A percentile compares a stretch with the other conserved stretches of the same genome.
Evolutionary conservation across 2,888 invertebrate species (phyloP).

Genomic region (Trissoscelio sp.): DNA sequence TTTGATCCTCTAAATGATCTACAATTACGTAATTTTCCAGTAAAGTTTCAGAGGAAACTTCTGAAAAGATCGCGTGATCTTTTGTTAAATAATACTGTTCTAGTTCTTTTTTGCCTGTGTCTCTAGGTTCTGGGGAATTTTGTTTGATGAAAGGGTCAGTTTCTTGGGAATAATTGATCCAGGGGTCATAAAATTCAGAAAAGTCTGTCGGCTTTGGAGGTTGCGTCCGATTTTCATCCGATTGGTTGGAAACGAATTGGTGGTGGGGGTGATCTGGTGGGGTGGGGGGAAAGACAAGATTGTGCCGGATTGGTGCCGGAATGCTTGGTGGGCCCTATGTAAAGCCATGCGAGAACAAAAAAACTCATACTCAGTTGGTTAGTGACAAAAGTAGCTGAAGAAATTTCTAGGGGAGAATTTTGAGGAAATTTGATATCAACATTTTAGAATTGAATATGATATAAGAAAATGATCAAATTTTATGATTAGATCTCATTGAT

Average conservation of each 20-base stretch:
- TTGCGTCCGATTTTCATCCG: too few species aligned
- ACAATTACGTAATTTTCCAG: constrained; percentile 43
- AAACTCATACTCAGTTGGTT: constrained; percentile 81
- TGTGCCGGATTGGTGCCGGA: constrained; percentile 81
- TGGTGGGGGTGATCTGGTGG: constrained; percentile 70
- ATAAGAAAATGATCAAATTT: too few species aligned
- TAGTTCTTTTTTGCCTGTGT: constrained; percentile 7
- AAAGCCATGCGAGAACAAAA: constrained; percentile 83
- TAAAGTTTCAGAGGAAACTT: constrained; percentile 8
- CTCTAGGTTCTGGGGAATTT: background rate
- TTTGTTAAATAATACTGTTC: constrained; percentile 42
- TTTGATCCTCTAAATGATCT: constrained; percentile 3
- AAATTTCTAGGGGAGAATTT: too few species aligned
- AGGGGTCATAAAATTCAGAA: constrained; percentile 87
- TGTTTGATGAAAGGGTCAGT: constrained; percentile 48
- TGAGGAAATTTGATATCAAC: too few species aligned
- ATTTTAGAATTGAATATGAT: too few species aligned
- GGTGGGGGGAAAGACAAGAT: constrained; percentile 70
- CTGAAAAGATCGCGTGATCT: constrained; percentile 1
- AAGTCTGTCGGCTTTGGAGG: constrained; percentile 74
- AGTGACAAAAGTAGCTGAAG: constrained; percentile 77
- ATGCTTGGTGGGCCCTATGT: constrained; percentile 82
- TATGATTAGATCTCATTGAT: too few species aligned
- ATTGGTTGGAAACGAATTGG: constrained; percentile 66
- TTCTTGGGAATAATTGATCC: constrained; percentile 87